phyloP scores from a whole-genome alignment of 2,797 vertebrate genomes.

The Borostomias antarcticus region DNA sequence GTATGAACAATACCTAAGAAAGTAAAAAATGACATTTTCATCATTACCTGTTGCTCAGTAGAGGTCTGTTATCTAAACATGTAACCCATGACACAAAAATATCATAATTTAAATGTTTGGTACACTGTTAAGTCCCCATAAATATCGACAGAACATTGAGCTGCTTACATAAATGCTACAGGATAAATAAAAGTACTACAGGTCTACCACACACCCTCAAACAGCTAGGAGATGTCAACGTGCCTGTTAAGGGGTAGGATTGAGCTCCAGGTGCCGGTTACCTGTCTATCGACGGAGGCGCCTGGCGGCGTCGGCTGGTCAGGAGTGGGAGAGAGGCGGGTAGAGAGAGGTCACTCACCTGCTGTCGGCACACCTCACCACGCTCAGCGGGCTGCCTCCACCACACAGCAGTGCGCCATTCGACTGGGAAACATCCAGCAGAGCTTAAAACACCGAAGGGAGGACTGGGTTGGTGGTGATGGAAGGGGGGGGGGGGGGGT shows the following conservation, averaged over 20 bases:
- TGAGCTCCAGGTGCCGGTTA: background rate
- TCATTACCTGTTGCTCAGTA: too few relatives aligned
- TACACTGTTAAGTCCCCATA: too few relatives aligned
- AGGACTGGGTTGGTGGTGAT: constrained; percentile 24
- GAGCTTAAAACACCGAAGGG: constrained; percentile 38
- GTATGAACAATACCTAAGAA: too few relatives aligned
- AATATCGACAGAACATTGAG: too few relatives aligned
- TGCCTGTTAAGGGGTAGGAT: too few relatives aligned
- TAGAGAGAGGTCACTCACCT: constrained; percentile 67
- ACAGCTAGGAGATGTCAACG: background rate
- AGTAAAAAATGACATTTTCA: too few relatives aligned
- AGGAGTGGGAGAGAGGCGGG: constrained; percentile 11
- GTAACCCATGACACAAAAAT: too few relatives aligned
- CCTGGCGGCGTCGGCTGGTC: constrained; percentile 26
- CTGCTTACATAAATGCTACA: too few relatives aligned
- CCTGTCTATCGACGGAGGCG: constrained; percentile 28
- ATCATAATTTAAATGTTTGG: too few relatives aligned
- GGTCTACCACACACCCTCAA: background rate
- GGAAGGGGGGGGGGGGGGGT: constrained; percentile 33
- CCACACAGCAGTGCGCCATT: constrained; percentile 64
- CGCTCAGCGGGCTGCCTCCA: constrained; percentile 70
- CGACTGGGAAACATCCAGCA: constrained; percentile 72
- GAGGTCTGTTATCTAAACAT: too few relatives aligned
- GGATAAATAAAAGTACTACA: background rate
- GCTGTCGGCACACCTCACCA: constrained; percentile 70